Base-by-base conservation (phyloP, 1,140 invertebrate genomes). In the Drosophila trapezifrons region DNA sequence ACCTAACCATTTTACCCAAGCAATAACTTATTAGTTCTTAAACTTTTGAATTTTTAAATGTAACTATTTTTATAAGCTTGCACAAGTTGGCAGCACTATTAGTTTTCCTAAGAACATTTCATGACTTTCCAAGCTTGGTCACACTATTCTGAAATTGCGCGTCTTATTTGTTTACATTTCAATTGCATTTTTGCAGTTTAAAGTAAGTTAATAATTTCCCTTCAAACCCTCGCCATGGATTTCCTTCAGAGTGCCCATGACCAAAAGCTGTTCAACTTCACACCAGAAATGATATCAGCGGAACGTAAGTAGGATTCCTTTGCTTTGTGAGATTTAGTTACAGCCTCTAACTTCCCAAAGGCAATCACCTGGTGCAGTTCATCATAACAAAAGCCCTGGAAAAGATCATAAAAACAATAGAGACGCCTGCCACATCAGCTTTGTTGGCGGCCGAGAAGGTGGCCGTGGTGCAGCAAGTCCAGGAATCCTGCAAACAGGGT, bases 251-350 rank as follows among this genome's bases (percentile, higher is more conserved):
- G 20, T 15, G 63, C 78, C 9, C 87, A 87, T 25, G 77, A 79
- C 22, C 40, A 90, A 27, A 72, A 90, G 38, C 75, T 75, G 32
- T 91, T 91, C 20, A 78, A 78, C 38, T 91, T 90, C 29, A 81
- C 83, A 2, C 57, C 80, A 0, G 66, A 85, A 15, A 80, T 91
- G 35, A 63, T 84, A 18, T 59, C 71, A 9, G 46, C 60, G 1
- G 90, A 91, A 40, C 63, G 90, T 91, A 78, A 70, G 89, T 27
- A 15, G 0, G 0, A 37, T 4, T 12, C n/a, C 7, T 37, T 37
- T 10, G 18, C 8, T 22, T 10, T 20, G n/a, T 4, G 2, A 52
- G 4, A 20, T 35, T 7, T 7, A 46, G 20, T 46, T 9, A 3
- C 7, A 22, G 3, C 2, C 25, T 29, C 2, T n/a, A 12, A 12